Evolutionary conservation across 1,140 invertebrate genomes (phyloP).

Genomic region (Anastatus disparis): DNA sequence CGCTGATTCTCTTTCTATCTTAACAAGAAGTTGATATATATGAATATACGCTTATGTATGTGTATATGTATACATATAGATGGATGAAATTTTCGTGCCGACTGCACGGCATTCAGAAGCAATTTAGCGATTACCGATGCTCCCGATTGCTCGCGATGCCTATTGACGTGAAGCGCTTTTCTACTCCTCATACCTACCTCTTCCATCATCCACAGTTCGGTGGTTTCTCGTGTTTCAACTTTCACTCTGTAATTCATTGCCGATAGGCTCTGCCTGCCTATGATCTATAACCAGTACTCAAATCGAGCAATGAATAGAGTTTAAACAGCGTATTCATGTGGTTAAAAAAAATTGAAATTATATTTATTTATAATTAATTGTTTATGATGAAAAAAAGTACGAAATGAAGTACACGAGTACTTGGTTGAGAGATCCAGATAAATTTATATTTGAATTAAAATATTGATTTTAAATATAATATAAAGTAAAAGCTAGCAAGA

Average conservation of each 20-base stretch:
- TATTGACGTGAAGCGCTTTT: conserved; percentile 25
- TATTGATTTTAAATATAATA: too few species aligned
- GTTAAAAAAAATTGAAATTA: too few species aligned
- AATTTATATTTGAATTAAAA: too few species aligned
- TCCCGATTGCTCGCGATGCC: conserved; percentile 35
- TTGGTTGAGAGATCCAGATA: too few species aligned
- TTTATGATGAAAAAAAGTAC: too few species aligned
- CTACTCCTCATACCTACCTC: neutral
- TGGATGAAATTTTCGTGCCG: conserved; percentile 20
- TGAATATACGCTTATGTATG: neutral
- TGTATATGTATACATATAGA: neutral
- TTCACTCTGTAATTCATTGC: conserved; percentile 7
- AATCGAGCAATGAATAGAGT: too few species aligned
- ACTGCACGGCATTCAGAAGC: conserved; percentile 45
- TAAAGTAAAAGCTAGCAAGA: too few species aligned
- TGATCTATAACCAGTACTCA: too few species aligned
- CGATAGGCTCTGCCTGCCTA: too few species aligned
- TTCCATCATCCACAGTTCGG: conserved; percentile 17
- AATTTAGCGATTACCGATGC: conserved; percentile 55
- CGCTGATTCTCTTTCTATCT: neutral
- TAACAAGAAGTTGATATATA: conserved; percentile 16
- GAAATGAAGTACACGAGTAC: too few species aligned
- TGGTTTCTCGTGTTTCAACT: conserved; percentile 14
- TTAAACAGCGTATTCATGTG: too few species aligned
- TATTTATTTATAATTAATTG: too few species aligned